Conservation (phyloP, 64 coral and sea anemone species). For the Pocillopora damicornis region DNA sequence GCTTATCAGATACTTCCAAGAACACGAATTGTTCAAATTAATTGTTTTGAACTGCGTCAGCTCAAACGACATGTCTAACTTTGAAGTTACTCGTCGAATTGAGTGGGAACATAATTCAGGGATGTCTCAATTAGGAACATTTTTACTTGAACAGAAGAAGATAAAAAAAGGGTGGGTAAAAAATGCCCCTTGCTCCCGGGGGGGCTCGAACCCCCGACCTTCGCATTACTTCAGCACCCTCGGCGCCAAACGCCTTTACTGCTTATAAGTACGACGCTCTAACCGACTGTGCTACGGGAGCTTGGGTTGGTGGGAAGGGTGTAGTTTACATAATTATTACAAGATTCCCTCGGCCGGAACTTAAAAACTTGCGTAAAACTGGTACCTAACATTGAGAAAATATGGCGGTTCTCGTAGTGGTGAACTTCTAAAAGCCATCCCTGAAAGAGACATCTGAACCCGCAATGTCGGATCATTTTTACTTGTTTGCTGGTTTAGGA, state of each 20-base stretch:
- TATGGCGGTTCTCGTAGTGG: not conserved
- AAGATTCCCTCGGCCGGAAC: not conserved
- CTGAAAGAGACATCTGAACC: not conserved
- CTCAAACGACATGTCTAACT: too few species aligned
- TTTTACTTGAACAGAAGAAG: not conserved
- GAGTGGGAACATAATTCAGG: not conserved
- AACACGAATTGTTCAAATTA: too few species aligned
- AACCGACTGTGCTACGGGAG: slow-evolving; percentile 78
- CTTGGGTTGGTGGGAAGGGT: not conserved
- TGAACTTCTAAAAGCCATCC: not conserved
- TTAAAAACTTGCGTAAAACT: not conserved
- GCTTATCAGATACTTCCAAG: too few species aligned
- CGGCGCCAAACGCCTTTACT: slow-evolving; percentile 40
- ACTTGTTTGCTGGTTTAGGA: slow-evolving; percentile 69
- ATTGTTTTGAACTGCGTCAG: too few species aligned
- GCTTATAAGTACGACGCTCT: slow-evolving; percentile 78
- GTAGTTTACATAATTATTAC: not conserved
- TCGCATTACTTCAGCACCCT: slow-evolving; percentile 54
- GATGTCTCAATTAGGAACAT: not conserved
- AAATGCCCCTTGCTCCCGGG: slow-evolving; percentile 51
- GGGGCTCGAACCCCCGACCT: slow-evolving; percentile 71
- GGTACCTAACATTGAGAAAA: not conserved
- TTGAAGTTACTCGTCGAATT: not conserved
- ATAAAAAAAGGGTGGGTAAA: not conserved
- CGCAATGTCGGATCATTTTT: slow-evolving; percentile 52